phyloP scores from a whole-genome alignment of 2,797 vertebrate genomes.

The Melanitta fusca region DNA sequence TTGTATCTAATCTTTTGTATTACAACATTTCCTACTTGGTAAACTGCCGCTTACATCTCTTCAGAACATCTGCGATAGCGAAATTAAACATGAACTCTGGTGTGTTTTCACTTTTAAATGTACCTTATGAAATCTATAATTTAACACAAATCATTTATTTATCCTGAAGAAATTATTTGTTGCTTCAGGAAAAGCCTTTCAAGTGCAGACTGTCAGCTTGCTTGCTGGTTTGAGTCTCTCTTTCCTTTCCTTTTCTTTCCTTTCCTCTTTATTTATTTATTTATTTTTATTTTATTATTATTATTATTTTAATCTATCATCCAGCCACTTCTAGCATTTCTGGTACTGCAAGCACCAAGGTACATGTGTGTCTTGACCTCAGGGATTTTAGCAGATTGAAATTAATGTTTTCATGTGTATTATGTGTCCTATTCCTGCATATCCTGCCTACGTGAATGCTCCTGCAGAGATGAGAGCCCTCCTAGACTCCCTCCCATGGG shows the following conservation, averaged over 20 bases:
- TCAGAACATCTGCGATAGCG: background rate
- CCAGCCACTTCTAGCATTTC: background rate
- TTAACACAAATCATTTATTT: background rate
- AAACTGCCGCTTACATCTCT: background rate
- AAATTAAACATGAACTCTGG: background rate
- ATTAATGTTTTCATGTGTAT: background rate
- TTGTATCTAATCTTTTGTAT: background rate
- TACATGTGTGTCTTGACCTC: background rate
- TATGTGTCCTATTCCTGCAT: background rate
- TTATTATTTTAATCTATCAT: too few species aligned
- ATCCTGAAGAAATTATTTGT: background rate
- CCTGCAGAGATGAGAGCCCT: background rate
- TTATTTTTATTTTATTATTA: background rate
- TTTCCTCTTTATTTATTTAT: background rate
- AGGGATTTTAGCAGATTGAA: background rate
- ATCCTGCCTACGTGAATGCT: background rate
- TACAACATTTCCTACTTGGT: background rate
- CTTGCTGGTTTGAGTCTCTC: background rate
- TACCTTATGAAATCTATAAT: background rate
- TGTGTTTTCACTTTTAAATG: background rate
- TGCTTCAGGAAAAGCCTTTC: background rate
- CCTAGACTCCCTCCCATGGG: too few species aligned
- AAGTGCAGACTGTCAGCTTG: background rate
- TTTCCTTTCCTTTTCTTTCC: background rate
- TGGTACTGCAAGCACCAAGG: background rate